Evolutionary conservation across 2,888 invertebrate species (phyloP), one percentile per base, ranked within the genome.

Genomic region (Drosophila prostipennis): DNA sequence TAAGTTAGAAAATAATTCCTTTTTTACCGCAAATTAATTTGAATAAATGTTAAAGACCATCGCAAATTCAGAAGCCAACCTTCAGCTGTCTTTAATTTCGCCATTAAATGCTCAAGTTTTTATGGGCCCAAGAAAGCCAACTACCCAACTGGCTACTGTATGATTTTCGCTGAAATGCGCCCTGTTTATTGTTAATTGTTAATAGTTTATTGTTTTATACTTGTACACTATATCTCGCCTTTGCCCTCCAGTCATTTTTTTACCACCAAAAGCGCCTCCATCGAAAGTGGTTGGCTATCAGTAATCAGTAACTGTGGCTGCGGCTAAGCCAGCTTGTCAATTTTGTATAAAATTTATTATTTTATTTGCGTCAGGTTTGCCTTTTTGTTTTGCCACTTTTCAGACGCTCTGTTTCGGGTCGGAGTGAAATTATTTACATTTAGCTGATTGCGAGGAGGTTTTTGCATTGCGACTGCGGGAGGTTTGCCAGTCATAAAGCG

Each of bases 311-410:
- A 71, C 89, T 75, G 43, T 13, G 74, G 70, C 75, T 72, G 80
- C 53, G 68, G 78, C 84, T 88, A 86, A 89, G 87, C 87, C 72
- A 68, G 72, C 87, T 84, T 86, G 85, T 86, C 89, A 86, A 89
- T 86, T 89, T 83, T 83, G 58, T 88, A 77, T 58, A 86, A 84
- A 89, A 86, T 86, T 86, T 86, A 84, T 84, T 84, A 78, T 86
- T 89, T 84, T 84, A 89, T 86, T 86, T 86, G 89, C 80, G 87
- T 80, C 89, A 87, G 84, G 81, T 56, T 42, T 67, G 16, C 52
- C 34, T 54, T 63, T 48, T 48, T 32, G 40, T 63, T 48, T 71
- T 72, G 42, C 55, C 57, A 56, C 57, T 55, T 52, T 72, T 43
- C 58, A 45, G 64, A 51, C 60, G 52, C 52, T 49, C 32, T 48